Conservation (phyloP, 2,888 invertebrate genomes). For the Monochamus alternatus region DNA sequence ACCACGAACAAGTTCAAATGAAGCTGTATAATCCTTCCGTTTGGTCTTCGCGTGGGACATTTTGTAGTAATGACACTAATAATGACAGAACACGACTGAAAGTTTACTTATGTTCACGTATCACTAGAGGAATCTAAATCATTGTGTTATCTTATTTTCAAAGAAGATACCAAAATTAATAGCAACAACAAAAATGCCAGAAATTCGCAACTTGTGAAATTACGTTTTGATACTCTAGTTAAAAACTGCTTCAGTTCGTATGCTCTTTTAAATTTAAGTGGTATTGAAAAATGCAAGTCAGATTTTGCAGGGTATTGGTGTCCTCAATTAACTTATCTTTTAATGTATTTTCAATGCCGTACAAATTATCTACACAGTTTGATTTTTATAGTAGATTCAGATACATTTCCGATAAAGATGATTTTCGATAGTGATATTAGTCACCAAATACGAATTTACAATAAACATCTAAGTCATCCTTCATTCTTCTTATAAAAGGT, state of each 20-base stretch:
- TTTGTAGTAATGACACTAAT: slow-evolving; percentile 16
- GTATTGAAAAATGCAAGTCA: neutral
- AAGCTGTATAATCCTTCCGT: slow-evolving; percentile 20
- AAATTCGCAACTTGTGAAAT: no score
- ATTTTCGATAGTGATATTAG: no score
- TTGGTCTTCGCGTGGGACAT: slow-evolving; percentile 12
- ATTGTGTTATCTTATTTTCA: slow-evolving; percentile 18
- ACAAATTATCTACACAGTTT: no score
- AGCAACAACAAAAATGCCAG: no score
- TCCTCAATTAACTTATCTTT: neutral
- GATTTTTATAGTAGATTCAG: no score
- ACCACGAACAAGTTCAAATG: slow-evolving; percentile 28
- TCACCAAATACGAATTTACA: no score
- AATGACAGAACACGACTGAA: slow-evolving; percentile 15
- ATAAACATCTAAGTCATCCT: no score
- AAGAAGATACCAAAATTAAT: no score
- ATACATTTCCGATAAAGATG: no score
- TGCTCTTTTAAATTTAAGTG: neutral
- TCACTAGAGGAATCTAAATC: neutral
- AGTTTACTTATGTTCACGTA: neutral
- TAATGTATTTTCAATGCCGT: neutral
- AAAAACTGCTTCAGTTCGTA: neutral
- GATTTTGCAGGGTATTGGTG: neutral
- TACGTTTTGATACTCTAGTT: no score
- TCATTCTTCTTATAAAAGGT: no score